Conservation (phyloP, 2,888 invertebrate genomes). For the Mantis religiosa region DNA sequence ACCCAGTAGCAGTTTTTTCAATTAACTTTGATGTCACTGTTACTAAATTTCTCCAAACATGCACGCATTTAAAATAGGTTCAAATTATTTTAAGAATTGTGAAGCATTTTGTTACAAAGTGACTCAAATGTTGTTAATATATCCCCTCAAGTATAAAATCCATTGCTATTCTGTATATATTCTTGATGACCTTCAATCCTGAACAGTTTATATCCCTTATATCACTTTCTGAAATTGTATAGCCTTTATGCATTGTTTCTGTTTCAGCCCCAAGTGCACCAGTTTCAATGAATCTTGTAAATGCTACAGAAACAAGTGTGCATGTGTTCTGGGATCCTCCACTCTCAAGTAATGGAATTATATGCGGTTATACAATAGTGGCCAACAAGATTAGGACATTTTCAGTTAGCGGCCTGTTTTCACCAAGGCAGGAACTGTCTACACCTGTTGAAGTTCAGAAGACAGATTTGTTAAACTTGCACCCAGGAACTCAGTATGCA, state of each 20-base stretch:
- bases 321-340: conserved; percentile 48
- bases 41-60: no score
- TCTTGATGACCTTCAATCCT: no score
- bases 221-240: conserved; percentile 27
- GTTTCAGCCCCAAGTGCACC: conserved; percentile 62
- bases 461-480: conserved; percentile 48
- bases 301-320: conserved; percentile 60
- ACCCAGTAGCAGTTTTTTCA: no score
- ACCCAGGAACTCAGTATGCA: conserved; percentile 72
- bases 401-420: conserved; percentile 35
- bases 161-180: no score
- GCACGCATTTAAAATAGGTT: no score
- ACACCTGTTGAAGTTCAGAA: conserved; percentile 40
- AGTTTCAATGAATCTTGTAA: conserved; percentile 52
- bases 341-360: conserved; percentile 47
- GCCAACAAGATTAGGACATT: conserved; percentile 40
- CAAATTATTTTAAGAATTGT: no score
- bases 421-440: conserved; percentile 36
- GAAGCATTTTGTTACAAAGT: no score
- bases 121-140: no score
- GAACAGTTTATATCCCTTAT: no score
- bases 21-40: no score
- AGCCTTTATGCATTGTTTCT: conserved; percentile 37
- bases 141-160: no score
- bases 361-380: conserved; percentile 45